Conservation (phyloP, 2,113 vertebrate species). For the Cacatua alba region DNA sequence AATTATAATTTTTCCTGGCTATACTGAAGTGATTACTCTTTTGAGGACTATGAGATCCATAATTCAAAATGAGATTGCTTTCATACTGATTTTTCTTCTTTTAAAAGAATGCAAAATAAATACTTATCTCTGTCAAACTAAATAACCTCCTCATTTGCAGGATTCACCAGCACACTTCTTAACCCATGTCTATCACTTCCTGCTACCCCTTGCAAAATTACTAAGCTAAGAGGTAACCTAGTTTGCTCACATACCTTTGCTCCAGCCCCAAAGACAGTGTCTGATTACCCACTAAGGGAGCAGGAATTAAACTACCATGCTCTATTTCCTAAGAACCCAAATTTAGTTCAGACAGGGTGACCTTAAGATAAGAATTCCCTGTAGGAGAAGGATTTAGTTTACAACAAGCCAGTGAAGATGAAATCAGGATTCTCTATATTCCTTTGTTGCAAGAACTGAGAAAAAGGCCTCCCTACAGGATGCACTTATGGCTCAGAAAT, state of each 20-base stretch:
- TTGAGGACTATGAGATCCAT: not conserved
- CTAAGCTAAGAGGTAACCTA: too few species aligned
- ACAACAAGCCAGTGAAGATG: not conserved
- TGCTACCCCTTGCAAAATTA: not conserved
- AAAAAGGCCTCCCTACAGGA: not conserved
- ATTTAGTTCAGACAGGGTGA: not conserved
- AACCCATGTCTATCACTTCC: not conserved
- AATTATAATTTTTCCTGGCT: not conserved
- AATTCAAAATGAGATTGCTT: not conserved
- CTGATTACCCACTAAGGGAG: not conserved
- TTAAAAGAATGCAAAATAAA: not conserved
- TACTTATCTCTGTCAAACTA: not conserved
- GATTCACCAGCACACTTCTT: not conserved
- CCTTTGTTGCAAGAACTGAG: not conserved
- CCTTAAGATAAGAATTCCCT: not conserved
- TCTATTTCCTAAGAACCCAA: not conserved
- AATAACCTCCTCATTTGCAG: not conserved
- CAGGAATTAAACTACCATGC: not conserved
- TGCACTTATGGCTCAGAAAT: not conserved
- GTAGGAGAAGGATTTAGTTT: not conserved
- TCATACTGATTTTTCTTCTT: not conserved
- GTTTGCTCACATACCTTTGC: not conserved
- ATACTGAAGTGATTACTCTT: not conserved
- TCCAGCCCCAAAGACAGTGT: not conserved
- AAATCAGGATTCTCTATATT: not conserved